A percentile compares a stretch with the other conserved stretches of the same genome.
phyloP scores from a whole-genome alignment of 2,888 invertebrate genomes.

The Epicampocera succincta region DNA sequence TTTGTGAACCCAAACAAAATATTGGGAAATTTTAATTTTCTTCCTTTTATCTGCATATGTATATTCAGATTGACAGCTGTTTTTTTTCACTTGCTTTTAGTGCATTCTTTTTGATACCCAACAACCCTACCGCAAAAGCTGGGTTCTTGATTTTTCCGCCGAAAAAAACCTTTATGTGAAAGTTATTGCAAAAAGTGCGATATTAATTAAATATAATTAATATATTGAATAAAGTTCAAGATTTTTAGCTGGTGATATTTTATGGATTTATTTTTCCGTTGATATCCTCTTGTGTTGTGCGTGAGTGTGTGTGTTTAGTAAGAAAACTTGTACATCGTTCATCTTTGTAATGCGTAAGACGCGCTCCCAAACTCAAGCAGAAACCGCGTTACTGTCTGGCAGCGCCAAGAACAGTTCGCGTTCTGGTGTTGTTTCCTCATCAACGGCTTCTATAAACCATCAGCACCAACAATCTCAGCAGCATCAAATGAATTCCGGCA shows the following conservation, averaged over 20 bases:
- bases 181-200: slow-evolving; percentile 10
- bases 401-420: slow-evolving; percentile 58
- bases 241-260: not conserved
- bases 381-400: slow-evolving; percentile 75
- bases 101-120: slow-evolving; percentile 50
- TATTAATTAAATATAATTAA: not conserved
- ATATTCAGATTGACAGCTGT: slow-evolving; percentile 61
- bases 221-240: not conserved
- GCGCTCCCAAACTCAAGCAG: slow-evolving; percentile 81
- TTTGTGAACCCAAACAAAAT: slow-evolving; percentile 35
- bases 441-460: slow-evolving; percentile 42
- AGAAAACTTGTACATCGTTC: not conserved
- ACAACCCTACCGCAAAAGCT: slow-evolving; percentile 31
- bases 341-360: slow-evolving; percentile 80
- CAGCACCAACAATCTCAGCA: slow-evolving; percentile 35
- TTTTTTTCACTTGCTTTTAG: slow-evolving; percentile 52
- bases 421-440: slow-evolving; percentile 55
- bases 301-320: slow-evolving; percentile 47
- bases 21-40: slow-evolving; percentile 44
- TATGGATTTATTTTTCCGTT: slow-evolving; percentile 23
- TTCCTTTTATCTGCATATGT: slow-evolving; percentile 37
- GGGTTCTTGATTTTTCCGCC: slow-evolving; percentile 45
- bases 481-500: slow-evolving; percentile 52
- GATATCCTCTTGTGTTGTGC: slow-evolving; percentile 31
- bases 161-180: slow-evolving; percentile 10